Percentiles rank a stretch among this genome's conserved stretches.
Conservation (phyloP, 1,140 invertebrate species). For the Musca domestica region DNA sequence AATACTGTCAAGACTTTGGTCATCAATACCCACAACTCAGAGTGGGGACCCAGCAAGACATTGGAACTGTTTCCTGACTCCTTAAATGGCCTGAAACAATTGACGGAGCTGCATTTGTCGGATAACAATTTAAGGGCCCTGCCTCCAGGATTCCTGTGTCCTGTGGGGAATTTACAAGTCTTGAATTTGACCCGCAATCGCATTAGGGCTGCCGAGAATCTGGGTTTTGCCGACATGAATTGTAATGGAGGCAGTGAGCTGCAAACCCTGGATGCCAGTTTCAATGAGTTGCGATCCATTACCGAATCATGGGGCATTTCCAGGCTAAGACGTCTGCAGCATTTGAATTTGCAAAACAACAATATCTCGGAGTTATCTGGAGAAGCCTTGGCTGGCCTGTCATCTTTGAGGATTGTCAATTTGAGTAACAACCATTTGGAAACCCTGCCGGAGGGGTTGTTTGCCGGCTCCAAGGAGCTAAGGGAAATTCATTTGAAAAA, state of each 20-base stretch:
- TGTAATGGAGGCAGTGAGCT: conserved; percentile 62
- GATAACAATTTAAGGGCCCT: conserved; percentile 78
- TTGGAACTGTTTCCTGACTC: conserved; percentile 68
- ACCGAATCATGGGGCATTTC: conserved; percentile 71
- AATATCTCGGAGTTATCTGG: conserved; percentile 76
- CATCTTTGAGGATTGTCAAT: conserved; percentile 75
- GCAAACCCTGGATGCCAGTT: conserved; percentile 72
- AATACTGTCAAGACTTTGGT: conserved; percentile 70
- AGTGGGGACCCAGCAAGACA: conserved; percentile 71
- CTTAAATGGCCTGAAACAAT: conserved; percentile 70
- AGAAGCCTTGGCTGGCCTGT: conserved; percentile 72
- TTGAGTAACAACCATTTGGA: conserved; percentile 78
- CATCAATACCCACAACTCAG: conserved; percentile 72
- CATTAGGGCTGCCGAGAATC: conserved; percentile 68
- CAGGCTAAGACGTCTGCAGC: conserved; percentile 70
- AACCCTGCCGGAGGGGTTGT: conserved; percentile 73
- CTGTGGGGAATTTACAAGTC: conserved; percentile 72
- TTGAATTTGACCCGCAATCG: conserved; percentile 82
- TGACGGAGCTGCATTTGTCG: conserved; percentile 75
- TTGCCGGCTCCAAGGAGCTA: conserved; percentile 72
- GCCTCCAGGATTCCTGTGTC: conserved; percentile 73
- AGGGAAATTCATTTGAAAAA: conserved; percentile 80
- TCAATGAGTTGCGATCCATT: conserved; percentile 71
- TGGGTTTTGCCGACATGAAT: conserved; percentile 65
- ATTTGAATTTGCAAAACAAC: conserved; percentile 78